Percentiles rank a stretch among this genome's conserved stretches.
phyloP scores from a whole-genome alignment of 2,888 invertebrate species.

The Melanchra persicariae region DNA sequence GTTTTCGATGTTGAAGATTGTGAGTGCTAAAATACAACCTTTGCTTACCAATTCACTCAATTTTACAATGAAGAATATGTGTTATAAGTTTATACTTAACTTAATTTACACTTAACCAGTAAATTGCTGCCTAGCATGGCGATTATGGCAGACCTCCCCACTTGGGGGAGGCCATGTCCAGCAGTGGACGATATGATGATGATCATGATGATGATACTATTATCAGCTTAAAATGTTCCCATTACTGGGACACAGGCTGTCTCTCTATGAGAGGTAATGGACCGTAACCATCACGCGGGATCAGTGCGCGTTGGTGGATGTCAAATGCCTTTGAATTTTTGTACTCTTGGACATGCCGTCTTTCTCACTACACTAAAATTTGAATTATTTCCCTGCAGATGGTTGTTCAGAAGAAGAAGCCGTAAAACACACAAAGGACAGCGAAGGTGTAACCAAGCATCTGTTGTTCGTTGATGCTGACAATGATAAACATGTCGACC shows the following conservation, averaged over 20 bases:
- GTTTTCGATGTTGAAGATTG: conserved; percentile 47
- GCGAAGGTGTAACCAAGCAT: conserved; percentile 68
- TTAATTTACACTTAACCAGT: no score
- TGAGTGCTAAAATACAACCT: conserved; percentile 37
- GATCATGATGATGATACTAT: background rate
- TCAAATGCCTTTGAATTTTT: background rate
- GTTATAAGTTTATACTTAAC: no score
- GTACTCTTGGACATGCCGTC: no score
- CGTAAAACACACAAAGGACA: conserved; percentile 41
- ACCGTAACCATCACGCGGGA: no score
- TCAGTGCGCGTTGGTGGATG: no score
- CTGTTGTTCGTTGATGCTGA: conserved; percentile 71
- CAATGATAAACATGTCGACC: conserved; percentile 75
- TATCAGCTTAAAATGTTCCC: no score
- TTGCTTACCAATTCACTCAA: background rate
- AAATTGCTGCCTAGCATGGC: no score
- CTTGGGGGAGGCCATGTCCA: no score
- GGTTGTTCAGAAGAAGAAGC: conserved; percentile 52
- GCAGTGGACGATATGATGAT: background rate
- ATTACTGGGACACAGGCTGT: no score
- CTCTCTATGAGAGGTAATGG: no score
- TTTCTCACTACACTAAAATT: no score
- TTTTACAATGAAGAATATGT: background rate
- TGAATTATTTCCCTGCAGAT: conserved; percentile 48
- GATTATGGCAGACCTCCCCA: no score